Conservation (phyloP, 1,140 invertebrate genomes). For the Galleria mellonella region DNA sequence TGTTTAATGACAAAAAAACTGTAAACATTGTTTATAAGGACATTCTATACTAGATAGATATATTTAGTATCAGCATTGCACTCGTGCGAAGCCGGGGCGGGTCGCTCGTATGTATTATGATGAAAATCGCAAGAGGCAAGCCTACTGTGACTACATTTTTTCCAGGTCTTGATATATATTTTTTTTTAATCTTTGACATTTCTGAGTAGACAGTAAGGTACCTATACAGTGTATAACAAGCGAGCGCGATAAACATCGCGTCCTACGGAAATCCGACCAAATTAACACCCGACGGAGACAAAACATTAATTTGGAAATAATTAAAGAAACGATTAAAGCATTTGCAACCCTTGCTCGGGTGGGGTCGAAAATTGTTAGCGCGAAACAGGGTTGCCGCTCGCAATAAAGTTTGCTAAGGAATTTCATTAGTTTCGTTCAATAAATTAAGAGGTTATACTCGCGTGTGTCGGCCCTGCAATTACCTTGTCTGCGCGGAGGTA, state of each 20-base stretch:
- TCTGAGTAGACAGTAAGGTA: too few species aligned
- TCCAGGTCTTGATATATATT: too few species aligned
- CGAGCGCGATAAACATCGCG: not conserved
- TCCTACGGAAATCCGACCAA: not conserved
- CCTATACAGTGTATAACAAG: not conserved
- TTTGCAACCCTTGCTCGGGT: slow-evolving; percentile 30
- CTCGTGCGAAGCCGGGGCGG: too few species aligned
- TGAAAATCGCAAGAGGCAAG: too few species aligned
- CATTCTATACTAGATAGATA: too few species aligned
- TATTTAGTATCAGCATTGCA: too few species aligned
- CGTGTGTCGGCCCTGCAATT: slow-evolving; percentile 70
- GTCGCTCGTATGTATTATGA: too few species aligned
- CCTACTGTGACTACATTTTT: too few species aligned
- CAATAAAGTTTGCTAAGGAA: slow-evolving; percentile 67
- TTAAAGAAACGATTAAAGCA: slow-evolving; percentile 66
- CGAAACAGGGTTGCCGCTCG: slow-evolving; percentile 54
- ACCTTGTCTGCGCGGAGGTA: slow-evolving; percentile 52
- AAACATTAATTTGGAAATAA: slow-evolving; percentile 62
- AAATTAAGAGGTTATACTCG: slow-evolving; percentile 72
- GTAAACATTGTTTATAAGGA: too few species aligned
- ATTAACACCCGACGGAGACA: slow-evolving; percentile 7
- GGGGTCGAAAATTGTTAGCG: slow-evolving; percentile 56
- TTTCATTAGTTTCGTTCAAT: slow-evolving; percentile 74
- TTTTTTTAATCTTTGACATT: too few species aligned
- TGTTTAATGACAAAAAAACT: too few species aligned